phyloP scores from a whole-genome alignment of 64 coral and sea anemone species.

The Dendrophyllia cribrosa region DNA sequence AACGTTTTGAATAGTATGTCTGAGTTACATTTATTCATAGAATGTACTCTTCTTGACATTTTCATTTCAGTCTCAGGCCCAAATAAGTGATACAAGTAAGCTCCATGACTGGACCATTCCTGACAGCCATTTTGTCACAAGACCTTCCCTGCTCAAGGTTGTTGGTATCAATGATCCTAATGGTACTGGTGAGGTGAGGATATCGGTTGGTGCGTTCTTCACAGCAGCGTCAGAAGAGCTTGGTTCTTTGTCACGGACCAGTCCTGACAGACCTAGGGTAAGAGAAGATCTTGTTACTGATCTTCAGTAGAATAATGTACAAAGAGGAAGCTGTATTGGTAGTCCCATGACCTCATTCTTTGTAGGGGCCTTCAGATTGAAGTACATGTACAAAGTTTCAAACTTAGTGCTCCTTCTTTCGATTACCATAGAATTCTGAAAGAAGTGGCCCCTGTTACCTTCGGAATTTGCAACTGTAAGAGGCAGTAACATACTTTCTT shows the following conservation, averaged over 20 bases:
- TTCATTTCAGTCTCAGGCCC: constrained; percentile 37
- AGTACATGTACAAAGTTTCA: too few species aligned
- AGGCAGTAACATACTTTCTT: too few species aligned
- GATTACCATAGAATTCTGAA: too few species aligned
- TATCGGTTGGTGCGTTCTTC: constrained; percentile 93
- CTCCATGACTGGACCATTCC: constrained; percentile 85
- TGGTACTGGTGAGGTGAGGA: constrained; percentile 83
- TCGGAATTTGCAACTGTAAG: too few species aligned
- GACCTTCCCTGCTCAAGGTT: constrained; percentile 66
- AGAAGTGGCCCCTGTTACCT: too few species aligned
- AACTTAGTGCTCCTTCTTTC: too few species aligned
- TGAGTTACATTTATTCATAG: too few species aligned
- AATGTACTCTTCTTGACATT: neutral
- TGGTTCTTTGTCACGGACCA: constrained; percentile 49
- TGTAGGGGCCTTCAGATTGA: too few species aligned
- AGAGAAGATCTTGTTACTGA: neutral
- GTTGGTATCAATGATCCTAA: constrained; percentile 93
- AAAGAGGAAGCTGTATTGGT: too few species aligned
- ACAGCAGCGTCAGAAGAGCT: constrained; percentile 84
- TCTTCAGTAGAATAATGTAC: too few species aligned
- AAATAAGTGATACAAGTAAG: constrained; percentile 44
- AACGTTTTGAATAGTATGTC: too few species aligned
- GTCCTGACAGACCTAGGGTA: constrained; percentile 93
- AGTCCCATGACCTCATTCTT: too few species aligned
- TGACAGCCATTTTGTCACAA: constrained; percentile 57